phyloP scores from a whole-genome alignment of 2,113 vertebrate genomes.

The Pimephales promelas region DNA sequence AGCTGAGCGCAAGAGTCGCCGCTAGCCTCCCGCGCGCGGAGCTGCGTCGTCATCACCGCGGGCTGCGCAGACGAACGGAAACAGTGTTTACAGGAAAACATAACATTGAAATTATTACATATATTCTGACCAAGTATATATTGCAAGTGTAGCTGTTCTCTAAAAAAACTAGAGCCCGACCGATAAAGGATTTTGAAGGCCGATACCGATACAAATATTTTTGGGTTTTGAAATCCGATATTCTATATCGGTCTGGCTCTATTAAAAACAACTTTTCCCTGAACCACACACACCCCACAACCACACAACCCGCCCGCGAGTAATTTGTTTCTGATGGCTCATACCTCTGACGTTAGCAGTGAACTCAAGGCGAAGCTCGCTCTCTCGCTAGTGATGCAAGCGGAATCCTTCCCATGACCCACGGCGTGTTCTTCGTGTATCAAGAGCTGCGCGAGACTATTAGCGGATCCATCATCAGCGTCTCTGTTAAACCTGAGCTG shows the following conservation, averaged over 20 bases:
- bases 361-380: conserved; percentile 81
- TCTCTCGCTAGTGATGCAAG: conserved; percentile 83
- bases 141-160: too few species aligned
- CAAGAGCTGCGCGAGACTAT: conserved; percentile 64
- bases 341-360: conserved; percentile 86
- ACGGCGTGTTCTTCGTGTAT: conserved; percentile 78
- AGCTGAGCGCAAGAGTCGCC: conserved; percentile 68
- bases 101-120: too few species aligned
- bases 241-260: too few species aligned
- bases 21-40: conserved; percentile 56
- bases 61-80: background rate
- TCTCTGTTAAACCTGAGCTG: conserved; percentile 53
- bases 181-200: too few species aligned
- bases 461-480: background rate
- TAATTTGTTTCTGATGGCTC: background rate
- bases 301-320: too few species aligned
- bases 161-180: too few species aligned
- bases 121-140: too few species aligned
- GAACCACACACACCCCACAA: too few species aligned
- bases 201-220: too few species aligned
- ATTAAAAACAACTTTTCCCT: too few species aligned
- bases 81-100: too few species aligned
- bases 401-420: conserved; percentile 79
- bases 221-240: too few species aligned
- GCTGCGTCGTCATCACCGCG: conserved; percentile 62